phyloP scores from a whole-genome alignment of 2,888 invertebrate genomes.

The Eurytoma californica region DNA sequence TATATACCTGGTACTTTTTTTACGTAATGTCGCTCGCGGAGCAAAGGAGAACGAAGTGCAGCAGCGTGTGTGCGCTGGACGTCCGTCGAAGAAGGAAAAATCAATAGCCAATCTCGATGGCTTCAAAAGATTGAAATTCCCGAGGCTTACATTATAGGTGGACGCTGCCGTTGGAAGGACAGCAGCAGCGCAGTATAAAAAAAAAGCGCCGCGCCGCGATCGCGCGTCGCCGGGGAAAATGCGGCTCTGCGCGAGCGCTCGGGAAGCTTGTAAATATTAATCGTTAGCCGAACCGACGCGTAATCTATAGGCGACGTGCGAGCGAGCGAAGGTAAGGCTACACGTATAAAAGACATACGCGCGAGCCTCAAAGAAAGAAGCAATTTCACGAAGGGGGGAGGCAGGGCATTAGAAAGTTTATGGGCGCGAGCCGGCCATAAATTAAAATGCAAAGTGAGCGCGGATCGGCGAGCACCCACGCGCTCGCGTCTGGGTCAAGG shows the following conservation, averaged over 20 bases:
- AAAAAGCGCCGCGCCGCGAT: neutral
- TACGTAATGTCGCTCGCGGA: neutral
- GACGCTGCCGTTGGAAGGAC: neutral
- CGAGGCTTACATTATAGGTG: neutral
- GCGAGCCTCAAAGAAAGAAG: constrained; percentile 54
- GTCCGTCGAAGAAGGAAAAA: constrained; percentile 20
- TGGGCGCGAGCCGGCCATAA: constrained; percentile 56
- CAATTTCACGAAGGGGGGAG: constrained; percentile 56
- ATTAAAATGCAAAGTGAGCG: constrained; percentile 58
- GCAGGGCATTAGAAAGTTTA: constrained; percentile 59
- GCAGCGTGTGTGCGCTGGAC: neutral
- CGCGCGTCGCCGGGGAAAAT: constrained; percentile 2
- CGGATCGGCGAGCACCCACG: neutral
- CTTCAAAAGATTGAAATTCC: constrained; percentile 30
- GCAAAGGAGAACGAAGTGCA: neutral
- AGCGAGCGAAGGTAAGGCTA: constrained; percentile 11
- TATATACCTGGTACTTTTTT: neutral
- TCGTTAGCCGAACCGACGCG: constrained; percentile 29
- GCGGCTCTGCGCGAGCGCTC: neutral
- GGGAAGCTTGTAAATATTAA: constrained; percentile 54
- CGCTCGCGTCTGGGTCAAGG: constrained; percentile 18
- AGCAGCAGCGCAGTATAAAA: neutral
- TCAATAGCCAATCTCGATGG: constrained; percentile 30
- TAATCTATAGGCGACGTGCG: constrained; percentile 19
- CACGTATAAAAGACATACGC: constrained; percentile 4